Evolutionary conservation across 2,888 invertebrate genomes (phyloP), one percentile per base, ranked within the genome.

Genomic region (Drosophila mimetica): DNA sequence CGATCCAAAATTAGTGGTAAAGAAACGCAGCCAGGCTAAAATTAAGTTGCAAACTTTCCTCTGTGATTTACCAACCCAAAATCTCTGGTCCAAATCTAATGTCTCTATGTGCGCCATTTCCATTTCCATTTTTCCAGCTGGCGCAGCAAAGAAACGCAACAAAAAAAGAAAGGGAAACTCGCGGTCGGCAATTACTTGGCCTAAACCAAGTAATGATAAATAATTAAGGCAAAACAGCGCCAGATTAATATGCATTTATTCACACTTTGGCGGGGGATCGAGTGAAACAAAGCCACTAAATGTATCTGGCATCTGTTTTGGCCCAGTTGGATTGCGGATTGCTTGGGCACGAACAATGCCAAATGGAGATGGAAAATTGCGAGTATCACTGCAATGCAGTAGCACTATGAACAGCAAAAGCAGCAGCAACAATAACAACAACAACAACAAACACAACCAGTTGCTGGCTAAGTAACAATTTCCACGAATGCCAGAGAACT

Each of bases 401-500:
- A 79, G 39, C 37, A 25, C 25, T 8, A 2, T 16, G 36, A 11
- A 9, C 30, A 34, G 2, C 13, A 34, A n/a, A n/a, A n/a, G n/a
- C n/a, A n/a, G n/a, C n/a, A 34, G 6, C 46, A 48, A 18, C 44
- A 71, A 20, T n/a, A n/a, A 48, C 28, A 57, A 14, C 7, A 42
- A 34, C 25, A 46, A 9, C 51, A 54, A 42, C 57, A 58, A 36
- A 47, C 69, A 48, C 36, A 80, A 80, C 57, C 55, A 66, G 75
- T 67, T 75, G 84, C 66, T 42, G 41, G 36, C 67, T 66, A 76
- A 69, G 70, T 79, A 71, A 76, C 73, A 84, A 86, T 85, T 83
- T 83, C 85, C 82, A 81, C 72, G 83, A 84, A 86, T 79, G 74
- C 77, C 83, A 64, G 53, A 75, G 74, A 70, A 58, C 69, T 74